These are phyloP conservation scores for Acridotheres tristis DNA, from an alignment of 2,797 vertebrate species.

Conservation along the genomic window DNA sequence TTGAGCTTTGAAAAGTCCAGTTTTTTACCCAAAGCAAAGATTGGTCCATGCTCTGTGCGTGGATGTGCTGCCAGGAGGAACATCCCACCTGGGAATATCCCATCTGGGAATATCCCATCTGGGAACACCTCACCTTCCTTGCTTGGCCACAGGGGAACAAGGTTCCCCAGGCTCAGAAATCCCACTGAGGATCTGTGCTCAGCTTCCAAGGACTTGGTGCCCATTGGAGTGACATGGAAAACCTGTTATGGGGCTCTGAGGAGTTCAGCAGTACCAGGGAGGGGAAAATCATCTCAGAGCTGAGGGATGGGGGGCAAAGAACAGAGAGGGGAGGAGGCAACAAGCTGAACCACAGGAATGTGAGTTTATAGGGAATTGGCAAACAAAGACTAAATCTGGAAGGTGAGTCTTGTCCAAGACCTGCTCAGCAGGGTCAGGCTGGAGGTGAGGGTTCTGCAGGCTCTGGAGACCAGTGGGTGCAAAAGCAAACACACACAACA, in stretches of 20 bases:
- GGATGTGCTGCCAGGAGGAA: not conserved
- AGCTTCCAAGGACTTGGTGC: not conserved
- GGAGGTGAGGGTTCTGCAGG: not conserved
- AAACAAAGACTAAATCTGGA: not conserved
- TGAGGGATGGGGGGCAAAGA: not conserved
- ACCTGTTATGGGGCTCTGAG: not conserved
- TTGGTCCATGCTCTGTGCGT: not conserved
- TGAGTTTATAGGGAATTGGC: not conserved
- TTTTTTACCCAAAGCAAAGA: not conserved
- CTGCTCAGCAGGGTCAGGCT: not conserved
- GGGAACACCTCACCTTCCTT: not conserved
- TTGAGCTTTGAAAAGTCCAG: conserved; percentile 4
- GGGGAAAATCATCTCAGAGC: not conserved
- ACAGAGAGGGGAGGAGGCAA: not conserved
- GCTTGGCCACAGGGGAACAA: not conserved
- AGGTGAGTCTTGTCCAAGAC: not conserved
- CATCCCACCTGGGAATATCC: not conserved
- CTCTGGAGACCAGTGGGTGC: not conserved
- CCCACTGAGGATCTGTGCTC: not conserved
- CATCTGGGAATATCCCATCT: no score
- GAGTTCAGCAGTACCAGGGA: not conserved
- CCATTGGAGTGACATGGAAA: not conserved
- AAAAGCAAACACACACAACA: not conserved
- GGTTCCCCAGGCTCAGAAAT: not conserved
- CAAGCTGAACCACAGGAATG: not conserved